Evolutionary conservation across 2,113 vertebrate species (phyloP).

Genomic region (Sialia sialis): DNA sequence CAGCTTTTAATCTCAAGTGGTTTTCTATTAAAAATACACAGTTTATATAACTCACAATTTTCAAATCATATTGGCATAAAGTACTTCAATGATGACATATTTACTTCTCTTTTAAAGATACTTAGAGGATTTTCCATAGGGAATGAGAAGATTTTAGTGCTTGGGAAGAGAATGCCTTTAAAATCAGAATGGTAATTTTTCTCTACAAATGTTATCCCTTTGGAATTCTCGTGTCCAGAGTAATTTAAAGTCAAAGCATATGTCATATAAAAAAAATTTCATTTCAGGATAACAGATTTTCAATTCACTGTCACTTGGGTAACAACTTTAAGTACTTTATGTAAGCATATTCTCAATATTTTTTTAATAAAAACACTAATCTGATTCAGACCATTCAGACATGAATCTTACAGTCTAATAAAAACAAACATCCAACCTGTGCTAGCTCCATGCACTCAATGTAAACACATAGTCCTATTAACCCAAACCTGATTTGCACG

Average conservation of each 20-base stretch:
- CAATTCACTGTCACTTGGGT: background rate
- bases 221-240: background rate
- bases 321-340: background rate
- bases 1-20: slow-evolving; percentile 77
- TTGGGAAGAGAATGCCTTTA: background rate
- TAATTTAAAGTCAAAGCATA: background rate
- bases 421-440: background rate
- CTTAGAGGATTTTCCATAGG: background rate
- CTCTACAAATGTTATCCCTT: background rate
- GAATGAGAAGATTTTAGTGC: background rate
- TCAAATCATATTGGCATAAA: background rate
- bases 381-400: background rate
- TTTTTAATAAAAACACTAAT: background rate
- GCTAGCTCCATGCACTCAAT: background rate
- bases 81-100: background rate
- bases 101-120: background rate
- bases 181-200: background rate
- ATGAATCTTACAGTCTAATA: background rate
- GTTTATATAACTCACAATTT: background rate
- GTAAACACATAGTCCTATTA: background rate
- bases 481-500: background rate
- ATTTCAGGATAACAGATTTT: background rate
- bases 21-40: slow-evolving; percentile 70
- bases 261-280: background rate
- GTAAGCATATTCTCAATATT: background rate